Base-by-base conservation (phyloP, 2,797 vertebrate genomes). In the Sebastolobus altivelis region DNA sequence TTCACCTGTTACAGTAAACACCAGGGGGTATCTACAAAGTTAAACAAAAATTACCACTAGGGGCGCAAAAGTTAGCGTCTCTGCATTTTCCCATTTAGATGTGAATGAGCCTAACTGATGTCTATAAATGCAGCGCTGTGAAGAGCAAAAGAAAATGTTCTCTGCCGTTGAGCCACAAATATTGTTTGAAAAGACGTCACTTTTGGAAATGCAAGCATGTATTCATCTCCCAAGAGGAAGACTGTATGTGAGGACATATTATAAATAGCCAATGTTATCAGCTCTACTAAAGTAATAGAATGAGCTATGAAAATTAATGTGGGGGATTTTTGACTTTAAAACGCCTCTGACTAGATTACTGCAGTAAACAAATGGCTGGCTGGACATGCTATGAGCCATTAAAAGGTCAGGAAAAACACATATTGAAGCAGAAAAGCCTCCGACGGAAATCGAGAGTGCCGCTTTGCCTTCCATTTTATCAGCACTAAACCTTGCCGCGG, bases 261-360 rank as follows among this genome's bases (percentile, higher is more conserved):
- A 70, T 40, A 63, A 81, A 80, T 25, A 87, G 75, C 31, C 16
- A 52, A 65, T 40, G 56, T 29, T 38, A 73, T 65, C 37, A 54
- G 61, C 52, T 60, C 13, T 35, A 43, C 18, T 72, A 56, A 33
- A 65, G 49, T 33, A 72, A 78, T 54, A 69, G 33, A 75, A 63
- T 14, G 10, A 66, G 18, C 12, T 20, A 16, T 46, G 9, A 66
- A 72, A 68, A 82, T 70, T 2, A 46, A 79, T 37, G 29, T 16
- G 59, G 27, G 22, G 68, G 56, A 61, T 55, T 62, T 83, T 29
- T 62, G 4, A 49, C 43, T 79, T 75, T 58, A 63, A 62, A 58
- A 60, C 2, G 33, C 56, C 18, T 78, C 62, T 60, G 75, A 69
- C 27, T 46, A 46, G 9, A 62, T 55, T 54, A 61, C n/a, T 76